A percentile compares a stretch with the other conserved stretches of the same genome.
Conservation (phyloP, 2,888 invertebrate species). For the Beris chalybata region DNA sequence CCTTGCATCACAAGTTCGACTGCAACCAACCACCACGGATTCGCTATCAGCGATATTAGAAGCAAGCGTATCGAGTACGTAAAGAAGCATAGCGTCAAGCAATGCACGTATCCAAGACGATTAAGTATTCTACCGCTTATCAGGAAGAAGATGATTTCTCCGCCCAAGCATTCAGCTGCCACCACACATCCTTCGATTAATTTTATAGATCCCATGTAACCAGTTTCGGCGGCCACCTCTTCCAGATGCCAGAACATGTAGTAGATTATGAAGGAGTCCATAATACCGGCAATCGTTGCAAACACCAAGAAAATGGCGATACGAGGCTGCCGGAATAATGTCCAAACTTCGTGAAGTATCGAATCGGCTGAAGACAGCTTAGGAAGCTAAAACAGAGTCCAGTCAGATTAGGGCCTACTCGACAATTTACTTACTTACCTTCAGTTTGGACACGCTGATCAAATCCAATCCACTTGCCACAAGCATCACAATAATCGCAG, state of each 20-base stretch:
- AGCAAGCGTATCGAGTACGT: slow-evolving; percentile 75
- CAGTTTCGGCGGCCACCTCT: slow-evolving; percentile 68
- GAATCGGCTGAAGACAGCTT: slow-evolving; percentile 67
- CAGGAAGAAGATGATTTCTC: slow-evolving; percentile 77
- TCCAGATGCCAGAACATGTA: slow-evolving; percentile 84
- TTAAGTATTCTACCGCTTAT: slow-evolving; percentile 75
- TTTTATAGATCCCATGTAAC: slow-evolving; percentile 68
- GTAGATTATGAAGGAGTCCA: slow-evolving; percentile 80
- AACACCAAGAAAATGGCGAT: slow-evolving; percentile 72
- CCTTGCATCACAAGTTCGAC: slow-evolving; percentile 83
- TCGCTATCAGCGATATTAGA: slow-evolving; percentile 73
- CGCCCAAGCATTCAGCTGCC: slow-evolving; percentile 76
- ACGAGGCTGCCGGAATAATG: slow-evolving; percentile 64
- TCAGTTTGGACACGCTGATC: slow-evolving; percentile 61
- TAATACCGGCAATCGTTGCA: slow-evolving; percentile 73
- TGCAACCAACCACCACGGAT: slow-evolving; percentile 81
- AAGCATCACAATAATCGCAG: slow-evolving; percentile 70
- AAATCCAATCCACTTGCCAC: slow-evolving; percentile 68
- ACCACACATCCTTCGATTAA: slow-evolving; percentile 78
- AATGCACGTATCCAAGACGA: slow-evolving; percentile 74
- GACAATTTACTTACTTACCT: slow-evolving; percentile 8
- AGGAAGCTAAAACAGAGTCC: slow-evolving; percentile 63
- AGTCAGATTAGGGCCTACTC: not conserved
- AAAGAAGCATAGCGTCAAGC: slow-evolving; percentile 75
- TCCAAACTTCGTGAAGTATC: slow-evolving; percentile 67